Evolutionary conservation across 2,113 vertebrate genomes (phyloP).

Genomic region (Loxodonta africana): DNA sequence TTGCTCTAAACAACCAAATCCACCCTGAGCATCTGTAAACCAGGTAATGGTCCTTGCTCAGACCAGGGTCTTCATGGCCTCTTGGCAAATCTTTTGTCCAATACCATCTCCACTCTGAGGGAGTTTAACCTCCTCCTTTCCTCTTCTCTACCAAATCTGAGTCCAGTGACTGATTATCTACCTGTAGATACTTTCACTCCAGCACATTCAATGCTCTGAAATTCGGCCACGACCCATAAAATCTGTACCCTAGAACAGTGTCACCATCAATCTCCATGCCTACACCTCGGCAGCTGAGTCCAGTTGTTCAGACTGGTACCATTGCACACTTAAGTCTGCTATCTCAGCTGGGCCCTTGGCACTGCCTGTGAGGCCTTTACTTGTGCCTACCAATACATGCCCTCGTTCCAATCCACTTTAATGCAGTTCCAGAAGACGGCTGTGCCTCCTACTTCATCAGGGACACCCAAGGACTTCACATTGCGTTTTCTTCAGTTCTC

Average conservation of each 20-base stretch:
- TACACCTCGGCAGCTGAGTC: not conserved
- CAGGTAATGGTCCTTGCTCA: not conserved
- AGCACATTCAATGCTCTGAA: not conserved
- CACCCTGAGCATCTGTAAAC: accelerated
- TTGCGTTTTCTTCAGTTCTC: not conserved
- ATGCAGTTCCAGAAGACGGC: not conserved
- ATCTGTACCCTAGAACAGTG: not conserved
- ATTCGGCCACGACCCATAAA: not conserved
- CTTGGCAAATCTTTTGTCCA: not conserved
- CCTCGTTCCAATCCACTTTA: not conserved
- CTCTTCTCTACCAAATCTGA: not conserved
- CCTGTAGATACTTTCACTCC: not conserved
- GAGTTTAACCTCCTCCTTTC: not conserved
- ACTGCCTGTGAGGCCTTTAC: not conserved
- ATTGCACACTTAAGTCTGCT: accelerated
- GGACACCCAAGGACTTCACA: not conserved
- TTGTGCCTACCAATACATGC: not conserved
- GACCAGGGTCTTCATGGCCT: not conserved
- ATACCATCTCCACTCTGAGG: not conserved
- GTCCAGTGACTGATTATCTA: not conserved
- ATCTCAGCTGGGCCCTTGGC: not conserved
- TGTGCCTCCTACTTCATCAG: not conserved
- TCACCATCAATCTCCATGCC: not conserved
- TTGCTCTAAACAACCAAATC: not conserved
- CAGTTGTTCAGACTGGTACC: not conserved